Base-by-base conservation (phyloP, 2,888 invertebrate species). In the Cyclophora punctaria region DNA sequence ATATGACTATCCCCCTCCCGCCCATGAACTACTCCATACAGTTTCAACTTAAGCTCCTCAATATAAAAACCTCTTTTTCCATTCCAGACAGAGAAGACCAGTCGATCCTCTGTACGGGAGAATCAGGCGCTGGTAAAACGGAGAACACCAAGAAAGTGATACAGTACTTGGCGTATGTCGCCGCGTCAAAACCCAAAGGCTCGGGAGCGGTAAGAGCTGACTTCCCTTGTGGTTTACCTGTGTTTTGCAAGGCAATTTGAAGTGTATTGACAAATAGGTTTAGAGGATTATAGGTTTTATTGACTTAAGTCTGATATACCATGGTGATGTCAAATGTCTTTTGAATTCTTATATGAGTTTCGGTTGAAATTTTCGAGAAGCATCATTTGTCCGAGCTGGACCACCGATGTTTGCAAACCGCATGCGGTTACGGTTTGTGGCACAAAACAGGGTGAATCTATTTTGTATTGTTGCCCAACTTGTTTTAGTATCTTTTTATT, bases 101-200 rank as follows among this genome's bases (percentile, higher is more conserved):
- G 90, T 98, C 98, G 47, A 99, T 99, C 79, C 91, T 99, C 63
- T 99, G 99, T 90, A 99, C 99, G 71, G 99, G 99, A 69, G 99
- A 99, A 88, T 99, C 99, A n/a, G 99, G 99, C 67, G 99, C 99
- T 66, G 99, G 99, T 63, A 99, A 99, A 90, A 99, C 99, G 48
- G 99, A 99, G 85, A 99, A 99, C 88, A 99, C 99, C 54, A 99
- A 99, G 90, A 99, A 99, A 91, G 99, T 99, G 50, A 99, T 99
- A 78, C 99, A 99, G 90, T 99, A 99, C 90, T 91, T 99, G 80
- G 99, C 99, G 45, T 98, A 97, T 86, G 99, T 99, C 51, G 99
- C 99, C 63, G 99, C 99, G 47, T 98, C 98, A 35, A 98, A 98
- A 84, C 96, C 97, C 48, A 96, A 97, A 86, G 93, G 94, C 73